Base-by-base conservation (phyloP, 2,888 invertebrate species). In the Limnephilus rhombicus region DNA sequence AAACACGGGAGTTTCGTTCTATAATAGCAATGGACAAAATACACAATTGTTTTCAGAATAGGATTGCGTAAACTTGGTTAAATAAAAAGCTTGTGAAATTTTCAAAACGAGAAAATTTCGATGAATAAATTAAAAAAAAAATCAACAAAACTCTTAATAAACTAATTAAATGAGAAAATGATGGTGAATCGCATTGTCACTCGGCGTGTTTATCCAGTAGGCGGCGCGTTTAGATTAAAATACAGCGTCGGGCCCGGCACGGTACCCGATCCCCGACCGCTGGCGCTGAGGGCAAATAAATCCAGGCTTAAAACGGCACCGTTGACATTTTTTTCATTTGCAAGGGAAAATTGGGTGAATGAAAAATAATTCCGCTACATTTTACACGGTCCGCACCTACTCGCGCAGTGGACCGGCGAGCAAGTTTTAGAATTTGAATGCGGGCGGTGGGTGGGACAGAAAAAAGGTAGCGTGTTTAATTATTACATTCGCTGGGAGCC, bases 231-330 rank as follows among this genome's bases (percentile, higher is more conserved):
- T 24, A 24, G 83, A 83, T 83, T 83, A 83, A 86, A 86, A 45
- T n/a, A 45, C 45, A 83, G 87, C 31, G 31, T n/a, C 12, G 68
- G 34, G 37, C 18, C 37, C 37, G 34, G 37, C 15, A 41, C 24
- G 85, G 12, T 85, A 34, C 83, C 15, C 37, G 34, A 83, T 31
- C 83, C 37, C 29, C 29, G 53, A 15, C 15, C 87, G 29, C 87
- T 49, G 87, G 53, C 87, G 29, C 87, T 49, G 87, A 31, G 87
- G 53, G 49, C 29, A 88, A 88, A 89, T 80, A 89, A 89, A 89
- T 89, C 88, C 80, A 37, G 80, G n/a, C 88, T 88, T 80, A 37
- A 88, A 88, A 88, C 88, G 80, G 80, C 88, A 49, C 49, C 34
- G 31, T 18, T 31, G 37, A 24, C 88, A 88, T 80, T 37, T 89